Evolutionary conservation across 2,888 invertebrate species (phyloP), one percentile per base, ranked within the genome.

Genomic region (Napeogenes inachia): DNA sequence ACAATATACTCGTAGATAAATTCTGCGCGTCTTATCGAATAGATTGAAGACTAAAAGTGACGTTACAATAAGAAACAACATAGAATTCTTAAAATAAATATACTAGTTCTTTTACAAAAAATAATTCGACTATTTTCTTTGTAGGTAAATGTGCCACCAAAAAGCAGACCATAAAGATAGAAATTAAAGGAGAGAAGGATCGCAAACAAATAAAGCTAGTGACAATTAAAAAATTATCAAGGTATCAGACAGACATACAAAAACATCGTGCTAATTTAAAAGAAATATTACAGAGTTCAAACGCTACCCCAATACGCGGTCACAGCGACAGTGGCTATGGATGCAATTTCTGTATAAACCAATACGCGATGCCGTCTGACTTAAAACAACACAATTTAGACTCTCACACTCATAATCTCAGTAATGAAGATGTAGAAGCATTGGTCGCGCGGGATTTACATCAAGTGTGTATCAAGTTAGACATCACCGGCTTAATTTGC

Each of bases 401-500:
- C 4, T 46, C 30, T 0, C 76, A 79, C 57, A 68, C 65, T 33
- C 64, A 64, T 63, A 61, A 56, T 70, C 66, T n/a, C 63, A 70
- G 64, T 65, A 56, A 56, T 54, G 8, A 64, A 63, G 63, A 68
- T 65, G 54, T 72, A 46, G 61, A 75, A 56, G 71, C 73, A 32
- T 68, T 78, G 8, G 45, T 64, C 1, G 62, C 66, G 33, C 65
- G 63, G 45, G 70, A 72, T 32, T 59, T 67, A 45, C 62, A 67
- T 35, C 66, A 68, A 47, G 65, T 70, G 62, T 71, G 78, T 12
- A 67, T 81, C 0, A 81, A 82, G 64, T 55, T 82, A 10, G 82
- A 82, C 56, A 78, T 82, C 56, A 81, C 82, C 0, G 73, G 62
- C 32, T 65, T 82, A 10, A 72, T 73, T 47, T 82, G 82, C 66